phyloP scores from a whole-genome alignment of 2,113 vertebrate genomes.

The Actenoides hombroni region DNA sequence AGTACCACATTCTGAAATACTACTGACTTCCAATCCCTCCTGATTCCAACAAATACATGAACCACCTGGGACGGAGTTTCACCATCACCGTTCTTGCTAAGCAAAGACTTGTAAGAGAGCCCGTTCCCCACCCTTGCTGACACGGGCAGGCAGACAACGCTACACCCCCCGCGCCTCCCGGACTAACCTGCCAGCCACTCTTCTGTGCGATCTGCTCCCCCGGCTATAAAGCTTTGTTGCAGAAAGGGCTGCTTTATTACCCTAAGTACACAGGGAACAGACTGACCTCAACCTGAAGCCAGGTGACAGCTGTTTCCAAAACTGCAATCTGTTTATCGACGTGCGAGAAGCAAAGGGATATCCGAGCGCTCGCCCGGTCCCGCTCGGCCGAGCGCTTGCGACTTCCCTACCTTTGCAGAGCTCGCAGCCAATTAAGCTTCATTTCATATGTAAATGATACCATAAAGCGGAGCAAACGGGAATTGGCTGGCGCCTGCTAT shows the following conservation, averaged over 20 bases:
- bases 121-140: background rate
- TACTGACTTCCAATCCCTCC: background rate
- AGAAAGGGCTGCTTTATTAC: slow-evolving; percentile 2
- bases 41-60: background rate
- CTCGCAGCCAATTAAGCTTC: slow-evolving; percentile 49
- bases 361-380: background rate
- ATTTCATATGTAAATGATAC: slow-evolving; percentile 69
- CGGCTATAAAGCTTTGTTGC: background rate
- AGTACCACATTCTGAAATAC: background rate
- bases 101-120: background rate
- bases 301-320: slow-evolving; percentile 76
- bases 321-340: slow-evolving; percentile 30
- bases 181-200: background rate
- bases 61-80: background rate
- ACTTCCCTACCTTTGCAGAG: slow-evolving; percentile 2
- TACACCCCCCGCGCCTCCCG: background rate
- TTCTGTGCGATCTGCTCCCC: background rate
- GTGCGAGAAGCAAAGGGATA: slow-evolving; percentile 14
- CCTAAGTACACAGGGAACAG: slow-evolving; percentile 37
- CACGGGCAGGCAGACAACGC: background rate
- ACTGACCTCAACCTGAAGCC: slow-evolving; percentile 69
- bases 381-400: background rate
- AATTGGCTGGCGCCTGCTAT: slow-evolving; percentile 7
- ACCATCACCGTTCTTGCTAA: background rate
- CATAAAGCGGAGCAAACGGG: slow-evolving; percentile 13